Conservation (phyloP, 1,140 invertebrate species). For the Danaus melanippus region DNA sequence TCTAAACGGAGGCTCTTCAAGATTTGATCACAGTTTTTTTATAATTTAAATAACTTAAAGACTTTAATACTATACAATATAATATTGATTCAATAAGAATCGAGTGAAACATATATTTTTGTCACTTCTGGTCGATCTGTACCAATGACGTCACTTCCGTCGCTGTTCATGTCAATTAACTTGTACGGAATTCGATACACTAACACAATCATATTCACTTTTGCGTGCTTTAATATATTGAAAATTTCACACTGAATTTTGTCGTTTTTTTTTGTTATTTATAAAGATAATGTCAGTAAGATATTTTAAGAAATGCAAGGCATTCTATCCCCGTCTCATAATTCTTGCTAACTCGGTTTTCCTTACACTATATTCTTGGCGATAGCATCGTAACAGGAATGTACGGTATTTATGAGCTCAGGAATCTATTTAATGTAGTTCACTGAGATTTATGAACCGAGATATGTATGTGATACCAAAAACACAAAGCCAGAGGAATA, state of each 20-base stretch:
- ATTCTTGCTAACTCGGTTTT: slow-evolving; percentile 5
- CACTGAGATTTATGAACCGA: slow-evolving; percentile 15
- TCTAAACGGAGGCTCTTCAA: too few species aligned
- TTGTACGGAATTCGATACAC: slow-evolving; percentile 11
- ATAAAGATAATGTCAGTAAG: too few species aligned
- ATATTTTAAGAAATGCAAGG: neutral
- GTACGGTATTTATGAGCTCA: slow-evolving; percentile 13
- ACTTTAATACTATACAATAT: too few species aligned
- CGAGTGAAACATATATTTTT: neutral
- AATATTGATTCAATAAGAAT: too few species aligned
- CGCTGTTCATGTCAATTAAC: slow-evolving; percentile 17
- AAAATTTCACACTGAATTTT: too few species aligned
- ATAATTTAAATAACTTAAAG: too few species aligned
- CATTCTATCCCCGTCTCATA: slow-evolving; percentile 2
- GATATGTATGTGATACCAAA: slow-evolving; percentile 15
- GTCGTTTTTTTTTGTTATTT: too few species aligned
- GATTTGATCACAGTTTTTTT: too few species aligned
- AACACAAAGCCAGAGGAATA: slow-evolving; percentile 7
- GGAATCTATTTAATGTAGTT: slow-evolving; percentile 15
- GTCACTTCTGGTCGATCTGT: slow-evolving; percentile 18
- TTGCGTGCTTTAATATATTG: neutral
- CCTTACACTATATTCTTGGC: slow-evolving; percentile 8
- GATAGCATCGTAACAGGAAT: slow-evolving; percentile 15
- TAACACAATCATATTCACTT: slow-evolving; percentile 17
- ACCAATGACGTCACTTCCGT: slow-evolving; percentile 17